Evolutionary conservation across 1,140 invertebrate species (phyloP), one percentile per base, ranked within the genome.

Genomic region (Magallana ariakensis): DNA sequence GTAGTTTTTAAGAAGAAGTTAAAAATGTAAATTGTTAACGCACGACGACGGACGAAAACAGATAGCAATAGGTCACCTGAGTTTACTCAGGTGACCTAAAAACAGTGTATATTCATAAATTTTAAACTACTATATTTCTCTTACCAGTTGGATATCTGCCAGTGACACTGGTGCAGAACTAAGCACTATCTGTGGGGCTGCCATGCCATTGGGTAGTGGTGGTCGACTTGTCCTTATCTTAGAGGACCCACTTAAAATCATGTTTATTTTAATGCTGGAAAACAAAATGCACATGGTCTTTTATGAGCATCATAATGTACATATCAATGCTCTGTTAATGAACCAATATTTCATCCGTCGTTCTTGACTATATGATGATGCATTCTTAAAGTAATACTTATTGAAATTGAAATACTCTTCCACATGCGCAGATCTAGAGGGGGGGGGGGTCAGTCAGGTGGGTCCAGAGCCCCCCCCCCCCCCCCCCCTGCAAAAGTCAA

Each of bases 91-190:
- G n/a, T n/a, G n/a, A n/a, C n/a, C n/a, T 7, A 22, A 6, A 81
- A 16, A 62, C 60, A 62, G 19, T 16, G 15, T 16, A 62, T 19
- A 62, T 16, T 1, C 4, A 19, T 62, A 8, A 62, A 2, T 19
- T 62, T 60, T 60, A 60, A 19, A 62, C 16, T n/a, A 22, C 55
- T 16, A 55, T n/a, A 80, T 8, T 85, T 7, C 58, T 92, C 94
- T 95, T 95, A 96, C 96, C 94, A 96, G 93, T 90, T 95, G 94
- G 54, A 95, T 91, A 94, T 96, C 96, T 85, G 92, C 93, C 85
- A 89, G 26, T 82, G 94, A 91, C 81, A 96, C 93, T 26, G 96
- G 95, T 81, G 95, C 95, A 19, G 95, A 93, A 57, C 95, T 93
- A 19, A 96, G 92, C 58, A 96, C 90, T 92, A 94, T 95, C 89